phyloP scores from a whole-genome alignment of 2,888 invertebrate species.

The Synanthedon vespiformis region DNA sequence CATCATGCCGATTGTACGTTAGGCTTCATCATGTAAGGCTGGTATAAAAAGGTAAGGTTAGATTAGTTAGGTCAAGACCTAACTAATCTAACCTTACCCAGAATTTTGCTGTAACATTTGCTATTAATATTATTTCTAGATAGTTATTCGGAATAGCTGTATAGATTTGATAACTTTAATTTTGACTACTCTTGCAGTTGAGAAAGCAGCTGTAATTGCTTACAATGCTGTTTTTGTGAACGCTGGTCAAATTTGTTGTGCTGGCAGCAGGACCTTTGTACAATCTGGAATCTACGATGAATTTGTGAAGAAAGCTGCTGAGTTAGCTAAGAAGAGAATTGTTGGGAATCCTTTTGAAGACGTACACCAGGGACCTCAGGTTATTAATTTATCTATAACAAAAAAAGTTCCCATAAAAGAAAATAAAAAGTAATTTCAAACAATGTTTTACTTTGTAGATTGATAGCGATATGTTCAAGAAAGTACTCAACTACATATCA shows the following conservation, averaged over 20 bases:
- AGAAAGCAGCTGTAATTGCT: neutral
- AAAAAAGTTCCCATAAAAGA: neutral
- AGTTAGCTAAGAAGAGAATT: slow-evolving; percentile 73
- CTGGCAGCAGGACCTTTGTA: slow-evolving; percentile 40
- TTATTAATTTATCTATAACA: neutral
- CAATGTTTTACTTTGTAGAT: slow-evolving; percentile 49
- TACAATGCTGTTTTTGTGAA: slow-evolving; percentile 20
- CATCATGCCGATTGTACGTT: too few species aligned
- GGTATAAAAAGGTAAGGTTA: too few species aligned
- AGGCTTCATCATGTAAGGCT: too few species aligned
- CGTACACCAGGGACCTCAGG: slow-evolving; percentile 33
- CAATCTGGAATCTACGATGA: slow-evolving; percentile 78
- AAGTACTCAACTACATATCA: slow-evolving; percentile 80
- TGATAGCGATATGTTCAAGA: slow-evolving; percentile 79
- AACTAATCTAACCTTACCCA: too few species aligned
- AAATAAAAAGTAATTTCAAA: neutral
- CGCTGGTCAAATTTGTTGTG: slow-evolving; percentile 40
- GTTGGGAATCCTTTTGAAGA: slow-evolving; percentile 68
- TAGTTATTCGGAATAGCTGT: too few species aligned
- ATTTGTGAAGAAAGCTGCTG: slow-evolving; percentile 79
- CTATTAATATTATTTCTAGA: too few species aligned
- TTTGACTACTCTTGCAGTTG: neutral
- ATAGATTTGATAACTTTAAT: too few species aligned
- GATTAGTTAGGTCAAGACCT: too few species aligned
- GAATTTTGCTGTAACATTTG: too few species aligned